Evolutionary conservation across 2,113 vertebrate species (phyloP).

Genomic region (Pelmatolapia mariae): DNA sequence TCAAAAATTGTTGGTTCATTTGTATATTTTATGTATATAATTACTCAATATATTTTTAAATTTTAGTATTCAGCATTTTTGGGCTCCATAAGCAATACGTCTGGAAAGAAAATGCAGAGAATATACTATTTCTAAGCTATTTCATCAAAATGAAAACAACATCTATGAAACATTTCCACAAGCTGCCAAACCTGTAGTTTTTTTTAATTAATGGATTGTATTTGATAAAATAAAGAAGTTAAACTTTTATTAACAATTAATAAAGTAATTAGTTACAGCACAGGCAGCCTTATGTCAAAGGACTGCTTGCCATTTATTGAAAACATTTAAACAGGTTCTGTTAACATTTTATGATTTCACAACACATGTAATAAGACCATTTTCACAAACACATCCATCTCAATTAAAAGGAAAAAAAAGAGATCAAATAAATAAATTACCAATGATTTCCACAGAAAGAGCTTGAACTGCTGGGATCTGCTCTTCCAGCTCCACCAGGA

Average conservation of each 20-base stretch:
- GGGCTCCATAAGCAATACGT: fast-evolving
- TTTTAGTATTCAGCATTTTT: background rate
- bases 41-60: background rate
- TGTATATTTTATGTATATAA: background rate
- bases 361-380: background rate
- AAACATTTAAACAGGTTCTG: background rate
- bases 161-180: background rate
- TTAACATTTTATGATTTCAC: background rate
- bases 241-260: background rate
- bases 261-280: background rate
- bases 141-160: background rate
- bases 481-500: background rate
- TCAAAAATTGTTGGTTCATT: background rate
- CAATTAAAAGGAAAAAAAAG: background rate
- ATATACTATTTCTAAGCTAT: background rate
- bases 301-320: background rate
- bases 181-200: background rate
- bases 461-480: background rate
- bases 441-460: background rate
- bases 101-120: background rate
- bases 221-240: background rate
- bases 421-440: background rate
- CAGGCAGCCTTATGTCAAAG: background rate
- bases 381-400: background rate
- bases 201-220: background rate